Evolutionary conservation across 2,113 vertebrate species (phyloP).

Genomic region (Pseudorhombus dupliciocellatus): DNA sequence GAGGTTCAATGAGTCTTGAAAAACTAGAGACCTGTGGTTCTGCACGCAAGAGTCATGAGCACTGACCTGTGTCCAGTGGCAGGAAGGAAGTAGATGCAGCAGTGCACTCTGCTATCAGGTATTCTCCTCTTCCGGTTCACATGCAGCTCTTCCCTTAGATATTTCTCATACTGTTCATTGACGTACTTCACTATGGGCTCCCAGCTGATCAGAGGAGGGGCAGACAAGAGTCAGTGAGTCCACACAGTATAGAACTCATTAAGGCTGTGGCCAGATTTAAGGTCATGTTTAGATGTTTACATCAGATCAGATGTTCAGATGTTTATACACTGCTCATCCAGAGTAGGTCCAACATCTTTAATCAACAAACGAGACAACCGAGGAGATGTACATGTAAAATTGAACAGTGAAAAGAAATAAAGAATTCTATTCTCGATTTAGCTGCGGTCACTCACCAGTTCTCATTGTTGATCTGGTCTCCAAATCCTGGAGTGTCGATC

Average conservation of each 20-base stretch:
- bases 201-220: constrained; percentile 82
- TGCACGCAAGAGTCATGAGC: background rate
- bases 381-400: too few relatives aligned
- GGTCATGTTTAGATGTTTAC: too few relatives aligned
- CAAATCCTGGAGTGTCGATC: constrained; percentile 94
- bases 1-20: too few relatives aligned
- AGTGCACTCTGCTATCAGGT: constrained; percentile 92
- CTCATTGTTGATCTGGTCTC: constrained; percentile 97
- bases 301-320: too few relatives aligned
- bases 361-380: too few relatives aligned
- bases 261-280: too few relatives aligned
- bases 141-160: constrained; percentile 91
- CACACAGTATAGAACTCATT: too few relatives aligned
- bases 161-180: constrained; percentile 93
- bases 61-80: constrained; percentile 94
- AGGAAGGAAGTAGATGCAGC: constrained; percentile 93
- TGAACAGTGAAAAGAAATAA: too few relatives aligned
- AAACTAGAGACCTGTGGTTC: too few relatives aligned
- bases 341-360: too few relatives aligned
- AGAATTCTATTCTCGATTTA: too few relatives aligned
- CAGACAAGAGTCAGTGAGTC: background rate
- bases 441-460: constrained; percentile 85
- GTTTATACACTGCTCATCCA: too few relatives aligned
- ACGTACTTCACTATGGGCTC: constrained; percentile 92
- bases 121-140: constrained; percentile 92